Evolutionary conservation across 2,888 invertebrate genomes (phyloP), one percentile per base, ranked within the genome.

Genomic region (Eueremaeus valkanovi): DNA sequence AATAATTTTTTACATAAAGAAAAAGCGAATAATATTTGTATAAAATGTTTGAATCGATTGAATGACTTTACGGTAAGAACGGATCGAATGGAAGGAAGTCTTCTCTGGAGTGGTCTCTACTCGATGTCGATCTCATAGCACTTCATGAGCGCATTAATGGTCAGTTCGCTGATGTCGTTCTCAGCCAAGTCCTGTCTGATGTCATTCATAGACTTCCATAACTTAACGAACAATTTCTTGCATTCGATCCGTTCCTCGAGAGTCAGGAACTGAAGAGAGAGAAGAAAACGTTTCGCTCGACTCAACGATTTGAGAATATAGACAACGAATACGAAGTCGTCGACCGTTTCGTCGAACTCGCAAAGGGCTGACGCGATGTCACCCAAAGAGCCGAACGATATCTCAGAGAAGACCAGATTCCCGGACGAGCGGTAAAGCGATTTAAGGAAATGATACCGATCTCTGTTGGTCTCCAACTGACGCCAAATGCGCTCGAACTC

Each of bases 401-500:
- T 70, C 70, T 70, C 70, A 42, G 70, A 70, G 27, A 70, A 70
- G 42, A 70, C 45, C 42, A 70, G 24, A 70, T 70, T 70, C 16
- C 70, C 70, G 6, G 70, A 70, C 42, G 70, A 70, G 3, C 70
- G 40, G 24, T 70, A 42, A 6, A 70, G 21, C 0, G 70, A 42
- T 24, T 45, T 24, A 11, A 70, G 24, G 42, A 70, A 70, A 45
- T 40, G 40, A 21, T 40, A 70, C 27, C 70, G 70, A 42, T 70
- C 70, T 45, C 24, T 70, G 29, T 70, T 70, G 11, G 40, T 27
- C 27, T 40, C 40, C 40, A 70, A 70, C 36, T 70, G 70, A 70
- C 70, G 70, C 70, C 70, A 70, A 70, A 70, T 70, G 6, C 70
- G 9, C 36, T 70, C 70, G 45, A 70, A 70, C 42, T 70, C 70